Base-by-base conservation (phyloP, 2,888 invertebrate genomes). In the Ophioninae sp. region DNA sequence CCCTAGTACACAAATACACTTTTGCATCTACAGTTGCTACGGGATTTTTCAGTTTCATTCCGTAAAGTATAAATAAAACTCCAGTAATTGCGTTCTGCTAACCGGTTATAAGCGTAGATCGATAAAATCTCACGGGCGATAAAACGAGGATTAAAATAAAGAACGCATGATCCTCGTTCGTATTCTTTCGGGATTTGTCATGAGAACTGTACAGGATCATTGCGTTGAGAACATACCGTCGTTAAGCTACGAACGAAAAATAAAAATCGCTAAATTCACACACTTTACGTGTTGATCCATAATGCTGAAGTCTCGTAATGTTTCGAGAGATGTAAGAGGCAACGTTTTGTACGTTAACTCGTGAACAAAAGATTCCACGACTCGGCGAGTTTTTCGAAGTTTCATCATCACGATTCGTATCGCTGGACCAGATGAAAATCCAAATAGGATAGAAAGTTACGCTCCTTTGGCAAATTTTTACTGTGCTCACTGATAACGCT, bases 11-110 rank as follows among this genome's bases (percentile, higher is more conserved):
- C 39, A 13, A n/a, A 22, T 17, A 7, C 9, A 69, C 39, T 39
- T 51, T 71, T 64, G 71, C 63, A 22, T 51, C 56, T 64, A 69
- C 51, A 20, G 51, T 63, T 56, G 69, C 51, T 37, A 41, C 56
- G 63, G 56, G 63, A 78, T 64, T 78, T 7, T 22, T 64, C 20
- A 22, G 51, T 78, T 64, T 44, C 30, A 68, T 77, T 30, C 20
- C 22, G 6, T 8, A 13, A 23, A 20, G 44, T 44, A 10, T 13
- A 20, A 22, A 59, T 41, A 68, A 68, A 61, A 41, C 30, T 51
- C 8, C 20, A 63, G 69, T 44, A 58, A 78, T 71, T 71, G 56
- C 23, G 64, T 71, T 78, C 51, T 71, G n/a, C 10, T 0, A 64
- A 56, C 61, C 13, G 51, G 61, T 61, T 44, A 9, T 39, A 64